Conservation (phyloP, 2,113 vertebrate genomes). For the Salminus brasiliensis region DNA sequence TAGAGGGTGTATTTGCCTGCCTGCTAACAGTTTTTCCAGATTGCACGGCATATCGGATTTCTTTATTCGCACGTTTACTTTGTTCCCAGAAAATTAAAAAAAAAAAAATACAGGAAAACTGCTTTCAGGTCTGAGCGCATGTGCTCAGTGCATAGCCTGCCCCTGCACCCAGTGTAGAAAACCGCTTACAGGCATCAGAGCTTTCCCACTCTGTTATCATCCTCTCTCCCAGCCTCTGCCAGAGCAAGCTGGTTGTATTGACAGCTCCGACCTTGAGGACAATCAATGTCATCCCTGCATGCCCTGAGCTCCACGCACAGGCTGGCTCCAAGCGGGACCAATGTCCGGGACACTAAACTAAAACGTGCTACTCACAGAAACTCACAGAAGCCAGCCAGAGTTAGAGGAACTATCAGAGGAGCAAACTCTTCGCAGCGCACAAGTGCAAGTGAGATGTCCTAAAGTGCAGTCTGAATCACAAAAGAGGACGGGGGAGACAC, state of each 20-base stretch:
- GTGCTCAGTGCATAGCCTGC: not conserved
- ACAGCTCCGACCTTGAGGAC: constrained; percentile 78
- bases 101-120: not conserved
- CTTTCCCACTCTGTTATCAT: constrained; percentile 32
- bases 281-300: constrained; percentile 73
- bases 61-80: not conserved
- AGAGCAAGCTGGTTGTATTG: constrained; percentile 72
- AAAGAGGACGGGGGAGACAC: not conserved
- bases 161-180: not conserved
- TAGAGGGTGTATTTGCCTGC: too few species aligned
- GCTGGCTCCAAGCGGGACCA: constrained; percentile 9
- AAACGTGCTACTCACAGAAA: constrained; percentile 7
- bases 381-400: not conserved
- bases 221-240: constrained; percentile 63
- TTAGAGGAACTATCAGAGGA: not conserved
- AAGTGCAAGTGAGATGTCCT: not conserved
- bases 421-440: not conserved
- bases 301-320: constrained; percentile 52
- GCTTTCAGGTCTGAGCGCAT: not conserved
- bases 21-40: too few species aligned
- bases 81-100: not conserved
- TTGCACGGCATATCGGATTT: too few species aligned
- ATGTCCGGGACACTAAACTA: constrained; percentile 20
- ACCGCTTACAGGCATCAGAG: not conserved
- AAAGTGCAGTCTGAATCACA: not conserved